Conservation (phyloP, 2,797 vertebrate species). For the Amblyopsis hoosieri region DNA sequence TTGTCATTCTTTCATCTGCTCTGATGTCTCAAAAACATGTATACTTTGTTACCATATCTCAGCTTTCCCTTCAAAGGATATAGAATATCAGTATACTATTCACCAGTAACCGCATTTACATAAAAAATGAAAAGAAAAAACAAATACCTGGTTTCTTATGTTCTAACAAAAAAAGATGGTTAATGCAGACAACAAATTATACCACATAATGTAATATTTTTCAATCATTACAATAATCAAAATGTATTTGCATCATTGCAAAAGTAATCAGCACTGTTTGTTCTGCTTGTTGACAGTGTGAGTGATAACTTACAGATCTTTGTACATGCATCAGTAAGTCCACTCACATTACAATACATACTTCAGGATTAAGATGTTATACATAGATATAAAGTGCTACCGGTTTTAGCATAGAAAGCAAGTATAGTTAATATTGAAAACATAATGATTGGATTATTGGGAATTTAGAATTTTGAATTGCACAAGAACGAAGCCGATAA, state of each 20-base stretch:
- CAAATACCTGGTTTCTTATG: no score
- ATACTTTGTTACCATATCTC: background rate
- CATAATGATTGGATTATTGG: background rate
- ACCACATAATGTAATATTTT: no score
- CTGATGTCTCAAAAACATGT: background rate
- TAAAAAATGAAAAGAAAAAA: no score
- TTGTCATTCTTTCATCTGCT: background rate
- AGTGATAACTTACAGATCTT: no score
- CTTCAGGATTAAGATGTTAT: background rate
- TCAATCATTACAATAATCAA: no score
- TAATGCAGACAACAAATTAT: no score
- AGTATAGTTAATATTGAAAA: background rate
- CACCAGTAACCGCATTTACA: no score
- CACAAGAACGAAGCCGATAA: background rate
- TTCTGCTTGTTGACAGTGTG: background rate
- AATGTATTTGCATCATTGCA: no score
- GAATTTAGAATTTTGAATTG: background rate
- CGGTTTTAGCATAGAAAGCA: background rate
- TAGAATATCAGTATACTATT: no score
- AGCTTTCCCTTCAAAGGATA: background rate
- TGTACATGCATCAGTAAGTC: background rate
- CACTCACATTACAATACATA: background rate
- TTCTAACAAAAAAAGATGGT: no score
- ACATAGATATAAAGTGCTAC: no score
- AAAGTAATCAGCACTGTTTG: background rate